Evolutionary conservation across 2,888 invertebrate species (phyloP), one percentile per base, ranked within the genome.

Genomic region (Zygothrica quintamaculata): DNA sequence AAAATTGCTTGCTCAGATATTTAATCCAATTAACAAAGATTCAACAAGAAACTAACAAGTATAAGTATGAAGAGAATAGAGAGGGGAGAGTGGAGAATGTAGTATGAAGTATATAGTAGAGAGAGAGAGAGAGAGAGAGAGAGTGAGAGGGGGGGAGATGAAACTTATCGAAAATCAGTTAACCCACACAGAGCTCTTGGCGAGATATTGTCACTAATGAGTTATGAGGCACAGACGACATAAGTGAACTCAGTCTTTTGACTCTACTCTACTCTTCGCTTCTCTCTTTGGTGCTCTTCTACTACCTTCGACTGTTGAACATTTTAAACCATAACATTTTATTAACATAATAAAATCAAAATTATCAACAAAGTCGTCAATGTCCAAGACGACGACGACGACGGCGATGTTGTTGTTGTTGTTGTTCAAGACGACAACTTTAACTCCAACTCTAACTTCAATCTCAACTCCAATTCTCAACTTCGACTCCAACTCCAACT

Each of bases 321-420:
- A 87, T 82, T 87, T 82, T 86, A 87, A 89, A 88, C 86, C 84
- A 89, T 89, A 89, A 89, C 88, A 89, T 89, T 89, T 89, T 88
- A 89, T 89, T 88, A 84, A 84, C 77, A 79, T 88, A 89, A 89
- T 89, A 89, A 89, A 89, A 88, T 89, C 89, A 88, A 88, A 84
- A 89, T 86, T 84, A 88, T 88, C 86, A 84, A 88, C 87, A 84
- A 84, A 87, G 84, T 84, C 84, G 84, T 84, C 84, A 84, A 84
- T 87, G 87, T 84, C 87, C 16, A 18, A 39, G 33, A 33, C 34
- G 55, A 50, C 65, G 65, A 53, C 52, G 55, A 51, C 50, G 55
- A 36, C 58, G 40, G 25, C 26, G 8, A 26, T 26, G 26, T 26
- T 8, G 5, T 6, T 26, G 8, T 8, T 8, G n/a, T n/a, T n/a